A percentile compares a stretch with the other conserved stretches of the same genome.
phyloP scores from a whole-genome alignment of 2,113 vertebrate species.

The Myiopsitta monachus region DNA sequence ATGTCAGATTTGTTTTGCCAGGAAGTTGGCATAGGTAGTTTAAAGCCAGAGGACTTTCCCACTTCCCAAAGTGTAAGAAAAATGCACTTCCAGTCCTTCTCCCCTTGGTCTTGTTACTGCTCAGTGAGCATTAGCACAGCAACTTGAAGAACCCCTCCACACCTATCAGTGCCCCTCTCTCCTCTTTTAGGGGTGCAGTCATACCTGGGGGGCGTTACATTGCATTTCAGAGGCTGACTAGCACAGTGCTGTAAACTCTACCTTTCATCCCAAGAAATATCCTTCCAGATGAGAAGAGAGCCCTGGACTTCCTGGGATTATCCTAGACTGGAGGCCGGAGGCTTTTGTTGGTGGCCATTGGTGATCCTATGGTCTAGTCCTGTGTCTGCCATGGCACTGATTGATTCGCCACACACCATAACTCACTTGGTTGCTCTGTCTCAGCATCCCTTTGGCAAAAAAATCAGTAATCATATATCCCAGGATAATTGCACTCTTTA shows the following conservation, averaged over 20 bases:
- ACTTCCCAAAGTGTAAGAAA: background rate
- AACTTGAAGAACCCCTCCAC: background rate
- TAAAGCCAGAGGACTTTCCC: background rate
- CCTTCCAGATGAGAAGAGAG: background rate
- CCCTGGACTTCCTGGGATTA: background rate
- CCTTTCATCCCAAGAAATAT: background rate
- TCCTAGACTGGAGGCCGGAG: background rate
- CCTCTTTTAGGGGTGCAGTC: background rate
- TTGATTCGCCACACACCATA: fast-evolving
- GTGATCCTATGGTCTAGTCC: background rate
- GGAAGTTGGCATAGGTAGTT: background rate
- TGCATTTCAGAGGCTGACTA: background rate
- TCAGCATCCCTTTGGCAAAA: background rate
- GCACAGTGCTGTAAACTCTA: background rate
- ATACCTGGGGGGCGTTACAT: background rate
- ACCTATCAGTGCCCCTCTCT: background rate
- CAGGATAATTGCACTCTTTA: background rate
- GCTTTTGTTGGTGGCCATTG: background rate
- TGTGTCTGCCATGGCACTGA: background rate
- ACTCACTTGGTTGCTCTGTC: background rate
- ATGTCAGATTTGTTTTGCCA: background rate
- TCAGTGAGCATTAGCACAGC: background rate
- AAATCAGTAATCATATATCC: background rate
- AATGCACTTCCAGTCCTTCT: background rate
- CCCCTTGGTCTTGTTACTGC: background rate